Conservation (phyloP, 1,140 invertebrate species). For the Listronotus oregonensis region DNA sequence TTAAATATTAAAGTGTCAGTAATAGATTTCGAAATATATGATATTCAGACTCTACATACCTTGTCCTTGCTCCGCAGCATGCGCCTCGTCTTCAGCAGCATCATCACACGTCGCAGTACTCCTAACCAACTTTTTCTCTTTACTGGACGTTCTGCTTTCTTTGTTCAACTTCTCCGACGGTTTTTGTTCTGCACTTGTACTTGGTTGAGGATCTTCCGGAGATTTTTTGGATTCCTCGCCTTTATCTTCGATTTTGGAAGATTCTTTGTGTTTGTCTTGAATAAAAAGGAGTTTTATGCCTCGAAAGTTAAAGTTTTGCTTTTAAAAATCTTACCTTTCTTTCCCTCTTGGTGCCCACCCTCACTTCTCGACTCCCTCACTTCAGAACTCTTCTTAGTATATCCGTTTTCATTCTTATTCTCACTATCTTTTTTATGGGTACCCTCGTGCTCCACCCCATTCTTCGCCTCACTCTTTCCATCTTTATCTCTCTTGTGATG, state of each 20-base stretch:
- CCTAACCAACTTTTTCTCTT: constrained; percentile 38
- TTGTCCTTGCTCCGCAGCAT: constrained; percentile 9
- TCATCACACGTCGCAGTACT: constrained; percentile 36
- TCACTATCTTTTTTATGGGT: constrained; percentile 7
- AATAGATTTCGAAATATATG: too few relatives aligned
- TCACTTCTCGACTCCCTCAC: constrained; percentile 2
- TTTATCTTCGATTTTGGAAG: constrained; percentile 2
- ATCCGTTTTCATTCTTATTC: neutral
- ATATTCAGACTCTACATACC: neutral
- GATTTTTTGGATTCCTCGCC: constrained; percentile 8
- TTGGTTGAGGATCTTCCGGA: constrained; percentile 17
- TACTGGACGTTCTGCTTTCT: constrained; percentile 31
- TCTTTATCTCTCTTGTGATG: constrained; percentile 23
- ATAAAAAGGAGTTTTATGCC: too few relatives aligned
- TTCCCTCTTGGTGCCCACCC: neutral
- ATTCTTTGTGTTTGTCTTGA: too few relatives aligned
- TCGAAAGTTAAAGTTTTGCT: too few relatives aligned
- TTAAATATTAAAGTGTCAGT: too few relatives aligned
- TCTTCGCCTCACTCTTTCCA: constrained; percentile 3
- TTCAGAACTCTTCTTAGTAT: constrained; percentile 17
- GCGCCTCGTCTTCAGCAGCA: constrained; percentile 14
- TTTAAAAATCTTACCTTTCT: too few relatives aligned
- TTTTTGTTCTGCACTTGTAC: constrained; percentile 22
- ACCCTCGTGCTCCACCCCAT: constrained; percentile 7
- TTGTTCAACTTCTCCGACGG: constrained; percentile 18